Percentiles rank a stretch among this genome's conserved stretches.
These are phyloP conservation scores for Lynx canadensis DNA, from an alignment of 2,113 vertebrate genomes.

Conservation along the genomic window DNA sequence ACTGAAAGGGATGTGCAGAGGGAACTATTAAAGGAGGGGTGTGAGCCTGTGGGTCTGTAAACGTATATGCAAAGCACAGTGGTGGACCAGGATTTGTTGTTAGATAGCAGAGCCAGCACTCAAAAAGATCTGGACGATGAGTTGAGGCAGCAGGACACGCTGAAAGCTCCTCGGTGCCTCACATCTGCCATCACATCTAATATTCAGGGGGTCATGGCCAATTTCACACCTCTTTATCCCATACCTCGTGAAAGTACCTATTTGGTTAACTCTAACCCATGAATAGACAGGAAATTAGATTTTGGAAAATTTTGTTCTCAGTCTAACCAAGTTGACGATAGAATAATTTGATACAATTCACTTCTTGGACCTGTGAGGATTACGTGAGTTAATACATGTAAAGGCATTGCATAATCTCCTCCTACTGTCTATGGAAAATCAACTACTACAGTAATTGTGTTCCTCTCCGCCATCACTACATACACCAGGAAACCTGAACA, in stretches of 20 bases:
- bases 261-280: not conserved
- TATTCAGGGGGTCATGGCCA: not conserved
- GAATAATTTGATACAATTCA: not conserved
- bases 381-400: not conserved
- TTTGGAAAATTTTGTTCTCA: not conserved
- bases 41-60: not conserved
- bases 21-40: accelerated
- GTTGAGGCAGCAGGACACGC: not conserved
- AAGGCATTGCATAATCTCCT: not conserved
- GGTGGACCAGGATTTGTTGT: not conserved
- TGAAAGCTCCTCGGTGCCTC: not conserved
- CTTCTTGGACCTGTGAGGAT: not conserved
- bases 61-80: not conserved
- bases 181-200: not conserved
- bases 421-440: not conserved
- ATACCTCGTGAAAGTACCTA: not conserved
- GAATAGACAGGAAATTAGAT: not conserved
- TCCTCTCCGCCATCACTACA: not conserved
- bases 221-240: not conserved
- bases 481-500: not conserved
- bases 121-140: not conserved
- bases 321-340: not conserved
- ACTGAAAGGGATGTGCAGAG: too few species aligned
- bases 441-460: not conserved
- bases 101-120: not conserved